Evolutionary conservation across 2,888 invertebrate species (phyloP), one percentile per base, ranked within the genome.

Genomic region (Nomada ruficornis): DNA sequence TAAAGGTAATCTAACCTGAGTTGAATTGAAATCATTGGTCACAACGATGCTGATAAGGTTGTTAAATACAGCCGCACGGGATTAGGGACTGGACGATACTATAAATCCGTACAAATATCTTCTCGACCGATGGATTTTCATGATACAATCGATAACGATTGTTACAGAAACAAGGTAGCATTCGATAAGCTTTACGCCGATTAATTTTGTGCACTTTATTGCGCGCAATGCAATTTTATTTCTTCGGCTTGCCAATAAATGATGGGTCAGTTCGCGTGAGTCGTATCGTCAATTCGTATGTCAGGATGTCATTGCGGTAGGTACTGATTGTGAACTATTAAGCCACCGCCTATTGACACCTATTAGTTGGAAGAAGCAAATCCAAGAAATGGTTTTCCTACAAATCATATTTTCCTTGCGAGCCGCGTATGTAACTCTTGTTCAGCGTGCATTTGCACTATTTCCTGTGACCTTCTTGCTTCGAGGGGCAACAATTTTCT

Each of bases 141-240:
- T 54, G 15, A 15, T 26, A 13, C 7, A 68, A 54, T 47, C 10
- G 15, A 13, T 36, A 60, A 69, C 42, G 52, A 69, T 54, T 50
- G 50, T 52, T 26, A 26, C 1, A 7, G 18, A 20, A 20, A 4
- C 42, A n/a, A 20, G 36, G 20, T 36, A 29, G 50, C 67, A 36
- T 50, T 36, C 54, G 52, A 47, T 62, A 62, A 54, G 23, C 44
- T 76, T 47, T 9, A 2, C 26, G 36, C 2, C 36, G 50, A 76
- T 76, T 76, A 71, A 64, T 71, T 23, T 71, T 23, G 63, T 15
- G n/a, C 11, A 62, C 62, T 76, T 71, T 62, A 60, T 70, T 62
- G 42, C 42, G 18, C 26, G 44, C 62, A 63, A 23, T 55, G 20
- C 36, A 18, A 18, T 50, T 54, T 29, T 62, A 26, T 36, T 52